A percentile compares a stretch with the other conserved stretches of the same genome.
phyloP scores from a whole-genome alignment of 1,140 invertebrate species.

The Drosophila bocqueti region DNA sequence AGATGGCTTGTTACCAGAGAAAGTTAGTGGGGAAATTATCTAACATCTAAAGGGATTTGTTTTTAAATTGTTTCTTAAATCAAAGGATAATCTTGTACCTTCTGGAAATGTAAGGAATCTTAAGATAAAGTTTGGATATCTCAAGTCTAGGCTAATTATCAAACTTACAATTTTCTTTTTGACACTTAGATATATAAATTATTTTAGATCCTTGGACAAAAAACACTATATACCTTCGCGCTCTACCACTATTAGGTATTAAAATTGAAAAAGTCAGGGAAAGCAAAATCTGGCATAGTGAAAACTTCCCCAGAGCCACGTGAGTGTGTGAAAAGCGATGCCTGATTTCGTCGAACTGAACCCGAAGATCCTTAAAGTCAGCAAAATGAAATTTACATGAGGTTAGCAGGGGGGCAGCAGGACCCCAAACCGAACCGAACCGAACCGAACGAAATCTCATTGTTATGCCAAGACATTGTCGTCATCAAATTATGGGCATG shows the following conservation, averaged over 20 bases:
- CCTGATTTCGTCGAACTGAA: constrained; percentile 4
- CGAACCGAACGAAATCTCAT: constrained; percentile 22
- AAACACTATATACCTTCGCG: neutral
- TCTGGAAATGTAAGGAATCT: neutral
- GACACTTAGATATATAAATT: rapidly evolving
- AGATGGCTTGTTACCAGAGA: too few relatives aligned
- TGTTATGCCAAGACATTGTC: constrained; percentile 57
- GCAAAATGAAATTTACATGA: constrained; percentile 56
- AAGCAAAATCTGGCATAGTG: constrained; percentile 21
- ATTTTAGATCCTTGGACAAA: neutral
- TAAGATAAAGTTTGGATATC: too few relatives aligned
- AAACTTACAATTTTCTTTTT: too few relatives aligned
- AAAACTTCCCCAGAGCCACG: constrained; percentile 6
- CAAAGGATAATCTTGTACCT: rapidly evolving
- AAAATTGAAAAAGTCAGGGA: constrained; percentile 16
- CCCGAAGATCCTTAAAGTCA: constrained; percentile 43
- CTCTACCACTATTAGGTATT: neutral
- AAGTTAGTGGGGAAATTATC: too few relatives aligned
- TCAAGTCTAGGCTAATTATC: too few relatives aligned
- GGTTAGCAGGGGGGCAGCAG: neutral
- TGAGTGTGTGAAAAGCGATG: neutral
- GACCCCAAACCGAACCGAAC: neutral
- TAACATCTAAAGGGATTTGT: too few relatives aligned
- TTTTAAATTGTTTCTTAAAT: neutral
- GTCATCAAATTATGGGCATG: constrained; percentile 61